Percentiles rank a stretch among this genome's conserved stretches.
Evolutionary conservation across 2,113 vertebrate species (phyloP).

Genomic region (Hydrochoerus hydrochaeris): DNA sequence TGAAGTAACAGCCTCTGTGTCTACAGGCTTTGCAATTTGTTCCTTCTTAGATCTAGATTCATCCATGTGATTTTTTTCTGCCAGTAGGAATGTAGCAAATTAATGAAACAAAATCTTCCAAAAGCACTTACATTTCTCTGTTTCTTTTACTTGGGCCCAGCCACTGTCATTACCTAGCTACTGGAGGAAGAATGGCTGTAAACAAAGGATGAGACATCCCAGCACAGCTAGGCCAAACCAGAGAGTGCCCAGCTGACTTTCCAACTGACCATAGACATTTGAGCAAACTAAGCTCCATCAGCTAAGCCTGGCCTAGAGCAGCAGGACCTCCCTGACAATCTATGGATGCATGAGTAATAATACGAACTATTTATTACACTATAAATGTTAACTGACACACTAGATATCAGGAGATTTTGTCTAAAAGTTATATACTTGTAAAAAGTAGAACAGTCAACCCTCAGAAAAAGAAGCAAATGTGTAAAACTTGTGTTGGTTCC

Average conservation of each 20-base stretch:
- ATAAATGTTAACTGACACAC: neutral
- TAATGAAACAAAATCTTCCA: neutral
- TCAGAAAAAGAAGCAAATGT: neutral
- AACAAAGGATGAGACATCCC: neutral
- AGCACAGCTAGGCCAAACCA: neutral
- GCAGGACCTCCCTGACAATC: neutral
- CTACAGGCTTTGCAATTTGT: neutral
- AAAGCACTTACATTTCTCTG: neutral
- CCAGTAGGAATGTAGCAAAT: neutral
- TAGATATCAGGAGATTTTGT: neutral
- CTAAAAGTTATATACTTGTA: neutral
- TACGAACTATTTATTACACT: neutral
- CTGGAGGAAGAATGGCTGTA: accelerated
- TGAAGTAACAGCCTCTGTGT: neutral
- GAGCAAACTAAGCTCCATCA: neutral
- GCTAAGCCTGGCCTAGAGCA: neutral
- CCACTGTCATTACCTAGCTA: neutral
- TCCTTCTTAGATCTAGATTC: neutral
- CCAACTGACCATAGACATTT: neutral
- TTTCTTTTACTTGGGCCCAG: neutral
- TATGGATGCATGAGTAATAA: neutral
- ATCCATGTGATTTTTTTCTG: neutral
- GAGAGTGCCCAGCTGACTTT: neutral
- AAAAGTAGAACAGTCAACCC: neutral
- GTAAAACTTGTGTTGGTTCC: neutral